phyloP scores from a whole-genome alignment of 92 coral and sea anemone species.

The Porites divaricata region DNA sequence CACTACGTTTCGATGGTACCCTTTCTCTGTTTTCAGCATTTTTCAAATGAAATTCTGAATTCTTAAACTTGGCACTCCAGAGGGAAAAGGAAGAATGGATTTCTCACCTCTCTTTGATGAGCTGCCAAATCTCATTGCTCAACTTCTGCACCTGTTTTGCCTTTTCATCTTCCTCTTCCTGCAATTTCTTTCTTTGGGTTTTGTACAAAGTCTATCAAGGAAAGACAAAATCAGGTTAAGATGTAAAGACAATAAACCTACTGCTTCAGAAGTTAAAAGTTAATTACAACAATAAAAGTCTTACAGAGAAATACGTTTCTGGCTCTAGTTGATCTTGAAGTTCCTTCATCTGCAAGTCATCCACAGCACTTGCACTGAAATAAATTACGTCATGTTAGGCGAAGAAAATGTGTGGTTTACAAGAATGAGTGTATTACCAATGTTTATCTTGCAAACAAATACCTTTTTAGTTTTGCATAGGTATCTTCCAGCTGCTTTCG shows the following conservation, averaged over 20 bases:
- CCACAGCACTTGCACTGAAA: slow-evolving; percentile 97
- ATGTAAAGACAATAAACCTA: no score
- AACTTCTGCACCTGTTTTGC: slow-evolving; percentile 79
- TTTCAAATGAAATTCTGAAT: background rate
- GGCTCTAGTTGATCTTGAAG: slow-evolving; percentile 98
- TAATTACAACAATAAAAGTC: background rate
- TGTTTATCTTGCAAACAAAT: background rate
- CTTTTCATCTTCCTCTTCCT: slow-evolving; percentile 95
- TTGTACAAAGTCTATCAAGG: slow-evolving; percentile 85
- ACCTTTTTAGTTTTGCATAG: slow-evolving; percentile 94
- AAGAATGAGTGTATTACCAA: background rate
- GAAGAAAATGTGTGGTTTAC: background rate
- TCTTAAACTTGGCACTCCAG: background rate
- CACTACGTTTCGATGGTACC: no score
- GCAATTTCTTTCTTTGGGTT: slow-evolving; percentile 91
- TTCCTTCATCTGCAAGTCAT: slow-evolving; percentile 96
- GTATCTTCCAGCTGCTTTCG: slow-evolving; percentile 91
- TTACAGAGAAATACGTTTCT: slow-evolving; percentile 95
- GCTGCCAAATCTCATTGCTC: slow-evolving; percentile 75
- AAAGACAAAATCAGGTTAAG: background rate
- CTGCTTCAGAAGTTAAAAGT: background rate
- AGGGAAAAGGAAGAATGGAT: background rate
- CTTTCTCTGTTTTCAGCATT: no score
- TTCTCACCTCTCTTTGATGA: slow-evolving; percentile 86
- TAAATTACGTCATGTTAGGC: background rate